Evolutionary conservation across 1,140 invertebrate species (phyloP), one percentile per base, ranked within the genome.

Genomic region (Hirudo medicinalis): DNA sequence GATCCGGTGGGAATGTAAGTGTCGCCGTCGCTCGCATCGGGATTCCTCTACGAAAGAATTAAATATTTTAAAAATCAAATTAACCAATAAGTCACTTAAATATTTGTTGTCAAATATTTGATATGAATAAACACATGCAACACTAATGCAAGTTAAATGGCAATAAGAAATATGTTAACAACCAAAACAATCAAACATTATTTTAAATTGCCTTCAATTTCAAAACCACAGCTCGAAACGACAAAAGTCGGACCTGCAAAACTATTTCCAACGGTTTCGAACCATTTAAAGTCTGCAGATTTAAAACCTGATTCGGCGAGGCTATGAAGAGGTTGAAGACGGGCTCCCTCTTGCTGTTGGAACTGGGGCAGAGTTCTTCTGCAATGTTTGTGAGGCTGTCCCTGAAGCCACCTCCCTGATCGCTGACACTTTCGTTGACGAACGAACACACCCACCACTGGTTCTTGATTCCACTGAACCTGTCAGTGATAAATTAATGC

Each of bases 371-470:
- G n/a, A 82, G 73, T 72, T 83, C 81, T 69, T 82, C 82, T 19
- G 81, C 78, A 20, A 83, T 70, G 71, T 83, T 80, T 11, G 80
- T 82, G 54, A 83, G 73, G 75, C 81, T 83, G 75, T 83, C 82
- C 55, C 82, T 73, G 72, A 83, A 83, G n/a, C 80, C 81, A 32
- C 81, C 81, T 11, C 82, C 82, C 74, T 83, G 82, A 73, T 83
- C 82, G 29, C 82, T 82, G 71, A 83, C 81, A 27, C 82, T 80
- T 74, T 83, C 82, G 11, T 77, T 80, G 60, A 82, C 60, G 74
- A 83, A 82, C 73, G 81, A 81, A 76, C 82, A 83, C 70, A 81
- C 80, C 82, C 82, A 83, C 82, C 82, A 83, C 73, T 82, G 82
- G 32, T 80, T 29, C 67, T 22, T 32, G 17, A 5, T 27, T 17